Percentiles rank a stretch among this genome's conserved stretches.
phyloP scores from a whole-genome alignment of 2,797 vertebrate genomes.

The Gymnodraco acuticeps region DNA sequence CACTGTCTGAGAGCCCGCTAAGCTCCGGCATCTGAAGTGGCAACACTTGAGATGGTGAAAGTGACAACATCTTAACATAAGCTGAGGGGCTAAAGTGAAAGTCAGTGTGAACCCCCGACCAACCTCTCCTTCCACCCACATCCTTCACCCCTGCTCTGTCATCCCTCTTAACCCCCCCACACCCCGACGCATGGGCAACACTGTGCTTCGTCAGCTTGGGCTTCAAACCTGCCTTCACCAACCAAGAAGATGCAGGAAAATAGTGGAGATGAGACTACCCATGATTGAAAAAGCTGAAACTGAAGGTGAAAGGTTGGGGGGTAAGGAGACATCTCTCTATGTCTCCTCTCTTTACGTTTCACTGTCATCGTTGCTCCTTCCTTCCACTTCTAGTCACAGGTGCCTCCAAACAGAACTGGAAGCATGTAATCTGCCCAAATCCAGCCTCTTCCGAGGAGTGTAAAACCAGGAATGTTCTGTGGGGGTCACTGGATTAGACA shows the following conservation, averaged over 20 bases:
- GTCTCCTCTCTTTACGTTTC: conserved; percentile 56
- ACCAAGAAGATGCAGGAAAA: conserved; percentile 53
- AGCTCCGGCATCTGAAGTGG: conserved; percentile 86
- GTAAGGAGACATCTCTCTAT: conserved; percentile 21
- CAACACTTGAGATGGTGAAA: conserved; percentile 87
- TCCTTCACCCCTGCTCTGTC: conserved; percentile 57
- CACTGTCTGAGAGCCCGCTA: conserved; percentile 70
- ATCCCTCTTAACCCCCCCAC: conserved; percentile 41
- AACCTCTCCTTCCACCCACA: conserved; percentile 70
- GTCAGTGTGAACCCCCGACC: conserved; percentile 71
- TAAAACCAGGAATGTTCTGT: conserved; percentile 84
- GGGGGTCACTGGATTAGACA: conserved; percentile 84
- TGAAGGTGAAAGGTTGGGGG: conserved; percentile 29
- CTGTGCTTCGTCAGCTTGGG: conserved; percentile 36
- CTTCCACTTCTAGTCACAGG: conserved; percentile 79
- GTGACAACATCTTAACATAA: conserved; percentile 89
- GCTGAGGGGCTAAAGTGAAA: conserved; percentile 80
- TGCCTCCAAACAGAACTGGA: conserved; percentile 85
- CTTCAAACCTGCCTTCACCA: conserved; percentile 37
- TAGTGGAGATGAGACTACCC: conserved; percentile 37
- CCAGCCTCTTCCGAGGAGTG: conserved; percentile 86
- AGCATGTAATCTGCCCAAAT: conserved; percentile 88
- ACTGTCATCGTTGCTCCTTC: conserved; percentile 62
- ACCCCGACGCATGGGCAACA: conserved; percentile 13
- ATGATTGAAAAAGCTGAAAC: conserved; percentile 19